These are phyloP conservation scores for Ectemnius lituratus DNA, from an alignment of 2,888 invertebrate genomes.

Conservation along the genomic window DNA sequence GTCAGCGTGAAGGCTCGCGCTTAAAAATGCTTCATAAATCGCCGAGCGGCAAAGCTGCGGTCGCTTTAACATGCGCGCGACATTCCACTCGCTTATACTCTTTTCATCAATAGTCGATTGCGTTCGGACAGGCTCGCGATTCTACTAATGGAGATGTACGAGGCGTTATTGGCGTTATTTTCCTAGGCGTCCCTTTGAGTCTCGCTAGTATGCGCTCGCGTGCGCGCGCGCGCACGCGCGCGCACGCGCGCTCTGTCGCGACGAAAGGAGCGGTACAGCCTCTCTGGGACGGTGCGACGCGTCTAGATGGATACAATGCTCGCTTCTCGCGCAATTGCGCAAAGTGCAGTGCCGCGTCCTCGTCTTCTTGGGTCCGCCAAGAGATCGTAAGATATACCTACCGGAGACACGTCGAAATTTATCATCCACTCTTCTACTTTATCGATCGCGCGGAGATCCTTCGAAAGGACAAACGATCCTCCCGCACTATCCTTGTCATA, in stretches of 20 bases:
- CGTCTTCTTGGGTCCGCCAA: no score
- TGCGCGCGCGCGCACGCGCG: no score
- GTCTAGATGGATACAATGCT: slow-evolving; percentile 25
- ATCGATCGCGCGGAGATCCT: slow-evolving; percentile 33
- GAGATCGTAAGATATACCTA: slow-evolving; percentile 33
- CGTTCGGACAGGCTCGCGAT: slow-evolving; percentile 23
- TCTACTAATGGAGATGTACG: slow-evolving; percentile 51
- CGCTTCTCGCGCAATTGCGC: slow-evolving; percentile 26
- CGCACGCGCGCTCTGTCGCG: no score
- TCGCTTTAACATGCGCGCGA: slow-evolving; percentile 37
- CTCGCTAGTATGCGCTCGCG: neutral
- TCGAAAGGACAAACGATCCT: slow-evolving; percentile 32
- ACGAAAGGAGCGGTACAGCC: slow-evolving; percentile 18
- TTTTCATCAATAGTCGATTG: slow-evolving; percentile 35
- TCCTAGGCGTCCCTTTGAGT: slow-evolving; percentile 13
- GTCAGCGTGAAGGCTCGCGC: slow-evolving; percentile 14
- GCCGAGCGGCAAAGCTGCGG: slow-evolving; percentile 9
- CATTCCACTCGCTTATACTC: slow-evolving; percentile 28
- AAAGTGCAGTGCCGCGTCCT: slow-evolving; percentile 27
- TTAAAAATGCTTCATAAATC: slow-evolving; percentile 43
- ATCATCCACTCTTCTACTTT: slow-evolving; percentile 40
- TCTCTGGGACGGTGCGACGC: slow-evolving; percentile 25
- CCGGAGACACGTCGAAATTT: slow-evolving; percentile 41
- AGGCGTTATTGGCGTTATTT: slow-evolving; percentile 43
- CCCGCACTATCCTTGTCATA: neutral